Base-by-base conservation (phyloP, 2,797 vertebrate genomes). In the Chromobotia macracanthus region DNA sequence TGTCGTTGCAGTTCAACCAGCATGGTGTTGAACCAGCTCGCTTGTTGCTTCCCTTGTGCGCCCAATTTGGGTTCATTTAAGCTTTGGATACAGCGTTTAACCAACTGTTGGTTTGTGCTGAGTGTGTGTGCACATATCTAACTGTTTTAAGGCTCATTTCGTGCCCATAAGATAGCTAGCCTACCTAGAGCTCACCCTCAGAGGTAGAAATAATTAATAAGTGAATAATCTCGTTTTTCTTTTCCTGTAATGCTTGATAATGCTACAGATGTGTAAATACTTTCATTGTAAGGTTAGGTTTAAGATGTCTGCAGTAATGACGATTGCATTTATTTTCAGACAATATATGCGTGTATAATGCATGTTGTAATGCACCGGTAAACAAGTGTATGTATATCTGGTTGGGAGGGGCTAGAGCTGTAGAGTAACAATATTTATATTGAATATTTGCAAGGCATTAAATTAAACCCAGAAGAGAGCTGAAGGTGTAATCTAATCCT, bases 31-130 rank as follows among this genome's bases (percentile, higher is more conserved):
- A 25, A 18, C 35, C n/a, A 5, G 2, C 5, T 77, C 53, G 51
- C 65, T 69, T 69, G 75, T 35, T 69, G 53, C 75, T 23, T n/a
- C 6, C 18, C 2, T 5, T 15, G 21, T 56, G 51, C 11, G 18
- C 50, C 44, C 18, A 60, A 16, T 58, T 58, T 10, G 18, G 21
- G 4, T 35, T 58, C 12, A 60, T 77, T 61, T 61, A 69, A 48
- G 60, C 21, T 44, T 68, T 38, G 53, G 3, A 7, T 68, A 2
- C 18, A 23, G 15, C 56, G 8, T 68, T 69, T 50, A 50, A 31
- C 41, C 55, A 70, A 25, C 44, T 60, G 66, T 48, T 77, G 25
- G 53, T 58, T 58, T 58, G 55, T 58, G 55, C 25, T 21, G 9
- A 12, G 10, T 13, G 55, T 25, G 55, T 21, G 53, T 51, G 50